Percentiles rank a stretch among this genome's conserved stretches.
Evolutionary conservation across 2,113 vertebrate species (phyloP).

Genomic region (Erythrolamprus reginae): DNA sequence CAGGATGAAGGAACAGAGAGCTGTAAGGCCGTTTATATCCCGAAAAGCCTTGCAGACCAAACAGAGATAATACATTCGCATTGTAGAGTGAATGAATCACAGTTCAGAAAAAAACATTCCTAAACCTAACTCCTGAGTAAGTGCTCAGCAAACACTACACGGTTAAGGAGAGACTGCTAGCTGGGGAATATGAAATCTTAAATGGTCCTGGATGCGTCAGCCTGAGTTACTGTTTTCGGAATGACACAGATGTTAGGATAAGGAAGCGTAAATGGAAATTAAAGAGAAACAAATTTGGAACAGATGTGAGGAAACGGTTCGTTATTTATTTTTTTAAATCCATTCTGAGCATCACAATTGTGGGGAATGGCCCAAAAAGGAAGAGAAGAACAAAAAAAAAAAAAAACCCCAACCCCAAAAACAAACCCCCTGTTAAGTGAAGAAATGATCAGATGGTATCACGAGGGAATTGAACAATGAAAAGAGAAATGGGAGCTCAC

Average conservation of each 20-base stretch:
- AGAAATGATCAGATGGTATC: slow-evolving; percentile 75
- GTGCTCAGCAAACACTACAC: slow-evolving; percentile 51
- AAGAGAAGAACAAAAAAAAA: slow-evolving; percentile 10
- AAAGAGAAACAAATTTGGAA: slow-evolving; percentile 82
- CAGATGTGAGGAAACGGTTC: slow-evolving; percentile 75
- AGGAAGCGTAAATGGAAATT: slow-evolving; percentile 83
- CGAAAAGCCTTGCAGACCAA: neutral
- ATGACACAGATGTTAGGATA: slow-evolving; percentile 83
- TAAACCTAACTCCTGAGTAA: slow-evolving; percentile 47
- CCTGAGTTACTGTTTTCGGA: slow-evolving; percentile 77
- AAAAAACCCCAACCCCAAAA: too few relatives aligned
- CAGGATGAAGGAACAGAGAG: neutral
- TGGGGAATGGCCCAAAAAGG: slow-evolving; percentile 72
- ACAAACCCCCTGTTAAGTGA: slow-evolving; percentile 70
- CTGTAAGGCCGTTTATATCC: neutral
- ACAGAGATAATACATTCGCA: slow-evolving; percentile 12
- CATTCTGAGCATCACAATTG: slow-evolving; percentile 74
- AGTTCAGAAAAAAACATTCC: slow-evolving; percentile 37
- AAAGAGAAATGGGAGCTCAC: slow-evolving; percentile 73
- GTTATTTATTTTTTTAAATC: slow-evolving; percentile 38
- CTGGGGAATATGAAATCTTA: slow-evolving; percentile 75
- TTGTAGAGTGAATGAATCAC: slow-evolving; percentile 44
- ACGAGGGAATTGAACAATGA: slow-evolving; percentile 72
- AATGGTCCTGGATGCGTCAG: slow-evolving; percentile 74
- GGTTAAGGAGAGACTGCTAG: slow-evolving; percentile 68